Conservation (phyloP, 2,113 vertebrate genomes). For the Lepus americanus region DNA sequence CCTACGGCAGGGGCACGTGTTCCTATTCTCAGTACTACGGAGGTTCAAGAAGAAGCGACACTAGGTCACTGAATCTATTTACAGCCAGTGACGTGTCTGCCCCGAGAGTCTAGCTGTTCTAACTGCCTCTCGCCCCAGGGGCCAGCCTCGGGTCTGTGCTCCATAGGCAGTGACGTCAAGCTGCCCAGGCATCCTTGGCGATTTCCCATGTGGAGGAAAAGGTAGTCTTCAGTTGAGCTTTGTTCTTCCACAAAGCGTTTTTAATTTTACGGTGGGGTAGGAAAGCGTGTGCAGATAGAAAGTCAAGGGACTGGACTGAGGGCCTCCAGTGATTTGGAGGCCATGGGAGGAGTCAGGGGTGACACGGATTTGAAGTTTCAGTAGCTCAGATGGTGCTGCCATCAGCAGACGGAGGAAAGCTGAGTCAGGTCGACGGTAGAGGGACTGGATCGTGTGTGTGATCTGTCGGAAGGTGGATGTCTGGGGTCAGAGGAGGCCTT, state of each 20-base stretch:
- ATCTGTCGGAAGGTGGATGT: background rate
- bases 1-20: background rate
- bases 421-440: background rate
- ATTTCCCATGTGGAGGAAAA: conserved; percentile 9
- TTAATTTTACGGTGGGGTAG: background rate
- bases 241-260: background rate
- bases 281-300: background rate
- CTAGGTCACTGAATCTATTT: background rate
- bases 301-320: background rate
- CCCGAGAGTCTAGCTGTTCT: background rate
- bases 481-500: background rate
- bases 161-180: background rate
- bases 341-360: background rate
- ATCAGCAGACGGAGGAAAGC: background rate
- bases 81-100: background rate
- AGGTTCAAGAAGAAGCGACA: background rate
- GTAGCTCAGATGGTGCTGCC: background rate
- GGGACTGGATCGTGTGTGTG: background rate
- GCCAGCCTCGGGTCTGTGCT: background rate
- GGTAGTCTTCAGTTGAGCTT: conserved; percentile 1
- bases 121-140: background rate
- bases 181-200: background rate
- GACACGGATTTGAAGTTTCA: background rate
- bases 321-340: background rate
- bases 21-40: background rate